Evolutionary conservation across 2,797 vertebrate species (phyloP).

Genomic region (Limnodromus scolopaceus): DNA sequence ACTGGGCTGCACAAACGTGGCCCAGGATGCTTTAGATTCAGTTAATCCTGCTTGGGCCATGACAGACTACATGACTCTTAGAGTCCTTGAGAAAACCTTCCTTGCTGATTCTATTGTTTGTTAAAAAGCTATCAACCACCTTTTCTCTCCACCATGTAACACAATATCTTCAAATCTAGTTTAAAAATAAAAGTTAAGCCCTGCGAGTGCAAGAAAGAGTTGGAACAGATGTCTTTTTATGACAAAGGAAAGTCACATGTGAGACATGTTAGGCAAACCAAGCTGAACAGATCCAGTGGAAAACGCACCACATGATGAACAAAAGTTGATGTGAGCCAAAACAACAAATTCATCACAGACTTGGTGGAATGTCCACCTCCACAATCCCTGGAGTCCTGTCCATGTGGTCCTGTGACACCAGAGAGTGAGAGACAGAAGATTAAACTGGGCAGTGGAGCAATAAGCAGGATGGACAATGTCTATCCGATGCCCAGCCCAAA

Average conservation of each 20-base stretch:
- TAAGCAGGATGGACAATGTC: neutral
- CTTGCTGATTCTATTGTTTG: neutral
- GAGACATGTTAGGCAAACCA: neutral
- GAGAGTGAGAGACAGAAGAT: neutral
- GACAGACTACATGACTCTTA: neutral
- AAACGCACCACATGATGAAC: neutral
- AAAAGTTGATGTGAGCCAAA: neutral
- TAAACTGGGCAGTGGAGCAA: neutral
- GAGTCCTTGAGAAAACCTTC: neutral
- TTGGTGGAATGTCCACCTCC: neutral
- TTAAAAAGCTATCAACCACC: neutral
- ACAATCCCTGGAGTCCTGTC: neutral
- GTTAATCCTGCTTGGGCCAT: neutral
- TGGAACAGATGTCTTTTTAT: neutral
- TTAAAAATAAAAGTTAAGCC: neutral
- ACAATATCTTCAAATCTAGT: neutral
- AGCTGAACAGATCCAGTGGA: neutral
- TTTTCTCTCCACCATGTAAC: neutral
- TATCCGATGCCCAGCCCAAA: neutral
- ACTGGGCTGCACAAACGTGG: neutral
- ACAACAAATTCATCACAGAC: neutral
- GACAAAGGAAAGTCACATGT: neutral
- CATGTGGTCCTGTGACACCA: neutral
- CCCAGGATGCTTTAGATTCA: neutral
- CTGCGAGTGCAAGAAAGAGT: neutral